These are phyloP conservation scores for Deroptyus accipitrinus DNA, from an alignment of 2,113 vertebrate species.

Conservation along the genomic window DNA sequence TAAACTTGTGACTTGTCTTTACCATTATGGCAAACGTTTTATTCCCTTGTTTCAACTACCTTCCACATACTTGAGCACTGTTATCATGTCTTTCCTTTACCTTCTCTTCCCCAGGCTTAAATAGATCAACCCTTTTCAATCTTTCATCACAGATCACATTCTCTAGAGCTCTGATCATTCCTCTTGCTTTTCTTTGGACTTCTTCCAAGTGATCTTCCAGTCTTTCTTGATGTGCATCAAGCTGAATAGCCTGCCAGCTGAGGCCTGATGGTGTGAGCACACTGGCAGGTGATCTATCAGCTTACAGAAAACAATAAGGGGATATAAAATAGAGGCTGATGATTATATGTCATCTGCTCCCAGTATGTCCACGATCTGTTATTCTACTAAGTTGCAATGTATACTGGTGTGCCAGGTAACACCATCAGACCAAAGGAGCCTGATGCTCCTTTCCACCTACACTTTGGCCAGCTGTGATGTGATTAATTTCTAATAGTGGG, in stretches of 20 bases:
- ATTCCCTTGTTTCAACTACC: neutral
- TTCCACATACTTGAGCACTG: conserved; percentile 7
- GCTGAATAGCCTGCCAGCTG: neutral
- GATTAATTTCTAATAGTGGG: conserved; percentile 3
- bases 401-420: neutral
- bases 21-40: neutral
- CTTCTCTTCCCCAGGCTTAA: neutral
- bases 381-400: neutral
- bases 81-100: neutral
- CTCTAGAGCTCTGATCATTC: neutral
- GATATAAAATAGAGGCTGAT: neutral
- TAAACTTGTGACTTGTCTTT: neutral
- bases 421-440: neutral
- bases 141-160: neutral
- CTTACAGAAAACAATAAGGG: neutral
- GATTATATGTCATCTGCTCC: neutral
- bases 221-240: neutral
- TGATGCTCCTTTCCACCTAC: neutral
- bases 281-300: neutral
- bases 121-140: neutral
- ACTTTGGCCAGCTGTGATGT: neutral
- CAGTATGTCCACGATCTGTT: neutral
- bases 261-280: neutral
- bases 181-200: neutral
- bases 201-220: neutral